Evolutionary conservation across 2,797 vertebrate species (phyloP), one percentile per base, ranked within the genome.

Genomic region (Falco rusticolus): DNA sequence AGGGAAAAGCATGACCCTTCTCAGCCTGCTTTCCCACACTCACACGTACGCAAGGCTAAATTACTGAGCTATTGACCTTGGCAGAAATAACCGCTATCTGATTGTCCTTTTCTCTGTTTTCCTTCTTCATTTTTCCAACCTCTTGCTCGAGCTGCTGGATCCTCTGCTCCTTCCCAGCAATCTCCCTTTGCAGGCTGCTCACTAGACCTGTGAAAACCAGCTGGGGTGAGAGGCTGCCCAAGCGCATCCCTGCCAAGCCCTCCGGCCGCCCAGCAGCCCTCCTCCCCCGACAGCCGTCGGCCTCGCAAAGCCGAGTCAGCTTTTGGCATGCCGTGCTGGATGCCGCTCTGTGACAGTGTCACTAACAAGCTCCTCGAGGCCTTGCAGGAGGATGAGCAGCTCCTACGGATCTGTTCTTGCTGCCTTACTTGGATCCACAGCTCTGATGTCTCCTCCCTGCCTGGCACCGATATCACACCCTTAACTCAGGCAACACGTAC

Each of bases 111-210:
- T 98, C 97, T 75, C 53, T 93, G 81, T 92, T 97, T 25, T 98
- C 97, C n/a, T 95, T 97, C 86, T 96, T 97, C 19, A 98, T 84
- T 59, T 95, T 97, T 60, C 96, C 97, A 28, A 96, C 60, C 9
- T 98, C 98, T 53, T 95, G 96, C 26, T 88, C 77, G 17, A 98
- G 96, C 3, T 97, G 97, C 28, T 97, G 95, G 19, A 97, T 94
- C 80, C 98, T 97, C 90, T 98, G 98, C 26, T 98, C 98, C 91
- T 95, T 98, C 16, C 83, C 61, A 6, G 86, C 63, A 33, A 98
- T 13, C 16, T 98, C 98, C 66, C 94, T 97, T 84, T 98, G 98
- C 84, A 98, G 96, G 91, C 96, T 98, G 43, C 92, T 96, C 91
- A 98, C 93, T 74, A 98, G 91, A 33, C 90, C 98, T 99, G 92